A percentile compares a stretch with the other conserved stretches of the same genome.
Evolutionary conservation across 2,797 vertebrate genomes (phyloP).

Genomic region (Myoxocephalus aenaeus): DNA sequence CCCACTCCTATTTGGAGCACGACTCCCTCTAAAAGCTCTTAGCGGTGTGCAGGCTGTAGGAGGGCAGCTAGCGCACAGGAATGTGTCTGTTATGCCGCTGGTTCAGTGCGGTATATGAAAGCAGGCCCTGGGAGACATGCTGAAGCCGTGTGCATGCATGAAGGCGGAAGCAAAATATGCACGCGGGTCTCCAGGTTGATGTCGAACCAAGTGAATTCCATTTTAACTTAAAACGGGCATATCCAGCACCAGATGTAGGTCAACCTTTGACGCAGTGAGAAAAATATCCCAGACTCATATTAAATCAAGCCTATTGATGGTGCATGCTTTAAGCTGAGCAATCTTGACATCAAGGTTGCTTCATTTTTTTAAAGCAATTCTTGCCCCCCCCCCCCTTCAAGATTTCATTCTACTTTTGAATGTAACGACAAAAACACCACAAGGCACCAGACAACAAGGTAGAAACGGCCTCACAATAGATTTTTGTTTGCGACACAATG

Average conservation of each 20-base stretch:
- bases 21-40: slow-evolving; percentile 53
- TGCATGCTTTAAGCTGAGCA: slow-evolving; percentile 46
- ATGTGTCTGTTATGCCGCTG: slow-evolving; percentile 61
- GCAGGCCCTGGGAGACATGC: slow-evolving; percentile 57
- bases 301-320: slow-evolving; percentile 52
- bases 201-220: slow-evolving; percentile 50
- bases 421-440: slow-evolving; percentile 36
- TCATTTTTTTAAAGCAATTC: slow-evolving; percentile 58
- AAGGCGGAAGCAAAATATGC: slow-evolving; percentile 50
- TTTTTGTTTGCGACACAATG: slow-evolving; percentile 14
- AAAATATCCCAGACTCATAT: slow-evolving; percentile 65
- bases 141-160: slow-evolving; percentile 36
- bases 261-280: slow-evolving; percentile 64
- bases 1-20: slow-evolving; percentile 58
- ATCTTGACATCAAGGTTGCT: slow-evolving; percentile 53
- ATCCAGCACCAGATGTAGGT: slow-evolving; percentile 76
- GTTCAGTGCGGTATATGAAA: slow-evolving; percentile 55
- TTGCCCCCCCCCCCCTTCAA: slow-evolving; percentile 21
- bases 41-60: slow-evolving; percentile 60
- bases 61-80: slow-evolving; percentile 59
- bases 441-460: slow-evolving; percentile 33
- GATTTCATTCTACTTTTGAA: slow-evolving; percentile 55
- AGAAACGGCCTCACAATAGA: slow-evolving; percentile 23
- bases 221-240: slow-evolving; percentile 59
- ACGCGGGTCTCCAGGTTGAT: slow-evolving; percentile 41